Percentiles rank a stretch among this genome's conserved stretches.
Conservation (phyloP, 2,797 vertebrate species). For the Triplophysa yarkandensis region DNA sequence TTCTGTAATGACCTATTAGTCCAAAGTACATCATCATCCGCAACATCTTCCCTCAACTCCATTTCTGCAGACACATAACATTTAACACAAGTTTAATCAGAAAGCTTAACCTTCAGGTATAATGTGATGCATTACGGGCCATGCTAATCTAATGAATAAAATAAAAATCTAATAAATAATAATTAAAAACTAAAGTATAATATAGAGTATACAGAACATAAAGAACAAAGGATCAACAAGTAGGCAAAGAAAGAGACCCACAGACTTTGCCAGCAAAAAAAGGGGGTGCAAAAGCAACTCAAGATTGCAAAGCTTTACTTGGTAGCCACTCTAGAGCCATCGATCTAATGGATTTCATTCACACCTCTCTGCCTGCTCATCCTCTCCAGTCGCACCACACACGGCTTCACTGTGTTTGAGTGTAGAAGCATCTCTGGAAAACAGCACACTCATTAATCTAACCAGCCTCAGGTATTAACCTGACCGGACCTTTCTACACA, state of each 20-base stretch:
- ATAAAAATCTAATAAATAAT: too few relatives aligned
- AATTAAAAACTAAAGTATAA: too few relatives aligned
- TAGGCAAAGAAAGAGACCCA: constrained; percentile 11
- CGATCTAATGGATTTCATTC: constrained; percentile 48
- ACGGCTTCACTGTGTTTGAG: constrained; percentile 64
- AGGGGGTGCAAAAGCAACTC: neutral
- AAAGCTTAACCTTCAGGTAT: neutral
- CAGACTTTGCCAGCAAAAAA: constrained; percentile 38
- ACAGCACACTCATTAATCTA: constrained; percentile 55
- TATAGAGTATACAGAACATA: too few relatives aligned
- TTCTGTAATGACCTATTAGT: constrained; percentile 47
- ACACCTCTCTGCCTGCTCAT: constrained; percentile 68
- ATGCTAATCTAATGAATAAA: neutral
- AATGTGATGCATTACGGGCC: neutral
- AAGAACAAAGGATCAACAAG: constrained; percentile 19
- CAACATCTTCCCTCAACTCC: constrained; percentile 8
- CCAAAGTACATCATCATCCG: constrained; percentile 49
- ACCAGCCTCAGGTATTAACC: constrained; percentile 22
- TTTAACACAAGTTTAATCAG: neutral
- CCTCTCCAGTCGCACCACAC: constrained; percentile 74
- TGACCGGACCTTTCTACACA: constrained; percentile 17
- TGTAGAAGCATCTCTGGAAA: constrained; percentile 63
- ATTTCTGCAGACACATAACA: constrained; percentile 45
- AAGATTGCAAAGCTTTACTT: constrained; percentile 37
- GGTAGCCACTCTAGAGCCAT: constrained; percentile 42